Percentiles rank a stretch among this genome's conserved stretches.
These are phyloP conservation scores for Cyrtonyx montezumae DNA, from an alignment of 2,113 vertebrate genomes.

Conservation along the genomic window DNA sequence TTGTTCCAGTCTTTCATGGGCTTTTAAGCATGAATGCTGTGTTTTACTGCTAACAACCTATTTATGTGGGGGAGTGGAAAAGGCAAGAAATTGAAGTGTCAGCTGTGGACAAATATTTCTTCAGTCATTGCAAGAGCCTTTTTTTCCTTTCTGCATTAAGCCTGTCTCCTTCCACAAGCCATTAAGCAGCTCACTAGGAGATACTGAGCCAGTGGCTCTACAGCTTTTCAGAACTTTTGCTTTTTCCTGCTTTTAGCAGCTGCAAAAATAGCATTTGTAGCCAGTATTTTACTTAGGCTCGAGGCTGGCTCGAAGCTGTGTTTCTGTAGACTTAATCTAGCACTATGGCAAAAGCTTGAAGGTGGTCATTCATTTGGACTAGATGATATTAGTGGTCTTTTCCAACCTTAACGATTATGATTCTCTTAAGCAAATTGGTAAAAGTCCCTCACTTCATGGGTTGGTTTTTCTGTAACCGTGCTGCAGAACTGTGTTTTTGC, in stretches of 20 bases:
- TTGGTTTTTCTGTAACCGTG: background rate
- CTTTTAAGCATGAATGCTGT: constrained; percentile 16
- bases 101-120: constrained; percentile 1
- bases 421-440: background rate
- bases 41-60: constrained; percentile 30
- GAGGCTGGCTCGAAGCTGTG: background rate
- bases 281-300: background rate
- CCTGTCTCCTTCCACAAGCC: background rate
- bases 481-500: background rate
- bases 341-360: background rate
- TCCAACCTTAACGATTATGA: no score
- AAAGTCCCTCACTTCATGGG: background rate
- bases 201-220: background rate
- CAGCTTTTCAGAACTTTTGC: background rate
- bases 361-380: background rate
- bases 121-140: background rate
- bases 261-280: background rate
- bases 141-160: background rate
- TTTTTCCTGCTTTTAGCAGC: background rate
- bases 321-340: background rate
- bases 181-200: background rate
- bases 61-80: constrained; percentile 6
- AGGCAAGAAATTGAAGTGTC: constrained; percentile 42
- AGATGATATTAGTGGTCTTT: no score
- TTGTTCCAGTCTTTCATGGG: constrained; percentile 35